phyloP scores from a whole-genome alignment of 2,888 invertebrate species.

The Synergus itoensis region DNA sequence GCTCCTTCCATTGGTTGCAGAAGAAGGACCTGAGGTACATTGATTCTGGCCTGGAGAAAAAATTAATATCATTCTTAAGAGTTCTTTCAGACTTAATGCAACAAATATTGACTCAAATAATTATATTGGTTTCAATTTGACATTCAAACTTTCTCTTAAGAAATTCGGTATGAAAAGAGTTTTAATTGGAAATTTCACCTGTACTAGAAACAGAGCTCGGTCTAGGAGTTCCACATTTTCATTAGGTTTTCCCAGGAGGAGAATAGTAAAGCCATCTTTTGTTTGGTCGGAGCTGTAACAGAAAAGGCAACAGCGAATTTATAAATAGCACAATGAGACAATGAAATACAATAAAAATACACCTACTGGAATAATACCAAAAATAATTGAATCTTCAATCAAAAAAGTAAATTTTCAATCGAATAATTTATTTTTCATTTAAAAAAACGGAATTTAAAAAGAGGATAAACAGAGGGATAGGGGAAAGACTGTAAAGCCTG shows the following conservation, averaged over 20 bases:
- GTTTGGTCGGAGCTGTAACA: constrained; percentile 76
- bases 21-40: constrained; percentile 68
- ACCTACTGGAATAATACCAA: too few relatives aligned
- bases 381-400: too few relatives aligned
- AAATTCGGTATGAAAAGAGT: neutral
- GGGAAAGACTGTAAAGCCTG: too few relatives aligned
- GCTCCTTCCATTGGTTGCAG: constrained; percentile 63
- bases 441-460: too few relatives aligned
- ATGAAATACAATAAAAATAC: too few relatives aligned
- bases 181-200: constrained; percentile 65
- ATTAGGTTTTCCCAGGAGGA: constrained; percentile 78
- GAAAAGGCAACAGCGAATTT: constrained; percentile 44
- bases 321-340: neutral
- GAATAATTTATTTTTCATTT: too few relatives aligned
- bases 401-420: too few relatives aligned
- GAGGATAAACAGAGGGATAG: too few relatives aligned
- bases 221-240: constrained; percentile 79
- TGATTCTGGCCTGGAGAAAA: constrained; percentile 67
- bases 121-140: neutral
- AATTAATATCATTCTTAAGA: constrained; percentile 24
- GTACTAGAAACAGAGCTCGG: constrained; percentile 78
- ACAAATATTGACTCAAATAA: neutral
- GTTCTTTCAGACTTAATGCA: neutral
- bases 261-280: constrained; percentile 79
- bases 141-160: neutral